These are phyloP conservation scores for Gopherus flavomarginatus DNA, from an alignment of 2,113 vertebrate genomes.

Conservation along the genomic window DNA sequence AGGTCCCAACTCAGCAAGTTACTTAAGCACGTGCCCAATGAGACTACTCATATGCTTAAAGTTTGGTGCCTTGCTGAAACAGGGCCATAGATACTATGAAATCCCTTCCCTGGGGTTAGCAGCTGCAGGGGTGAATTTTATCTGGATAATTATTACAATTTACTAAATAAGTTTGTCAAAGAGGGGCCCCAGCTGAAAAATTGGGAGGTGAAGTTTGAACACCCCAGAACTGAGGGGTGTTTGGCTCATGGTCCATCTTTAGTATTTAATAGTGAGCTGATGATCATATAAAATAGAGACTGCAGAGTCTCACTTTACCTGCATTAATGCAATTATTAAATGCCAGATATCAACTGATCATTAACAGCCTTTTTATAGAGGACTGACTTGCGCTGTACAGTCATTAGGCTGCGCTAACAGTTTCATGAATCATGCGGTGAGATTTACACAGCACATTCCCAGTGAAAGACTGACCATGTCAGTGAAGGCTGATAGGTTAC, in stretches of 20 bases:
- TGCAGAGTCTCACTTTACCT: background rate
- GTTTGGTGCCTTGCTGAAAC: background rate
- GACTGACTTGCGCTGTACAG: background rate
- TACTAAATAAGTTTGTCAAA: background rate
- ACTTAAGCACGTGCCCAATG: background rate
- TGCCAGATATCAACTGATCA: background rate
- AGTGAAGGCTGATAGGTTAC: background rate
- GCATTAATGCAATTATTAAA: background rate
- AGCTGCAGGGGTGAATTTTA: background rate
- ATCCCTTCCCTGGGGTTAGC: background rate
- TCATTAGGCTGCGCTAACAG: background rate
- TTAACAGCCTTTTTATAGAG: background rate
- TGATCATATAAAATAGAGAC: background rate
- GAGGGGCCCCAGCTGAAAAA: background rate
- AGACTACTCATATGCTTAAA: background rate
- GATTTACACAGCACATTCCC: fast-evolving
- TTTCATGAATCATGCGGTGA: background rate
- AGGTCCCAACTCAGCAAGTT: background rate
- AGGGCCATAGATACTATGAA: background rate
- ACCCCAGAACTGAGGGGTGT: background rate
- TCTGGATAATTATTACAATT: background rate
- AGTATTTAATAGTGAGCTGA: background rate
- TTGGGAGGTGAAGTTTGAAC: background rate
- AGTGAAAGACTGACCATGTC: background rate
- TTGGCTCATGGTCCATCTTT: background rate